Base-by-base conservation (phyloP, 2,113 vertebrate genomes). In the Ariopsis seemanni region DNA sequence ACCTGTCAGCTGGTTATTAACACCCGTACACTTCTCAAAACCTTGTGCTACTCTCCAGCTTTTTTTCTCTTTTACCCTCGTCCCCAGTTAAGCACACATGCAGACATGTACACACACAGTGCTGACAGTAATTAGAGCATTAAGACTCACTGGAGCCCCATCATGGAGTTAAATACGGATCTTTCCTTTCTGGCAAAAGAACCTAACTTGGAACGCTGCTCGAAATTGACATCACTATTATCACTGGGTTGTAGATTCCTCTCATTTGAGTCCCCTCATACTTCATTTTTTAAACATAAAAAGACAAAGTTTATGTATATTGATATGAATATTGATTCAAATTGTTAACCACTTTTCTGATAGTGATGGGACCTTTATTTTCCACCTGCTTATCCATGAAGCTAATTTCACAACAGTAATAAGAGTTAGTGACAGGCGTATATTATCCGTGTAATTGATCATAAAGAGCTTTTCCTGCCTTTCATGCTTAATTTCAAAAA, bases 1-100 rank as follows among this genome's bases (percentile, higher is more conserved):
- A 91, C 86, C 89, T 91, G 89, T 91, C 89, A 92, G 91, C 91
- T 92, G 92, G 57, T 88, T 90, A 88, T 91, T 88, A 90, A 90
- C 89, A 90, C 86, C 86, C 30, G 52, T 82, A 58, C 71, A 69
- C 75, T 88, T 83, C 53, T 83, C 84, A 63, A 69, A 85, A 82
- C 84, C 84, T 82, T 25, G 27, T n/a, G 85, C 77, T 50, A 83
- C 77, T 83, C 77, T 52, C 18, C 52, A 8, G 53, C 69, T 20
- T 65, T 55, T 42, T 30, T 69, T 18, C 82, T 74, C 80, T 52
- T 77, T 34, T 27, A 83, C 78, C 69, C 62, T 90, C 60, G 48
- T 72, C 60, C 71, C 72, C 10, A 34, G 52, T 30, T 60, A n/a
- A 78, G 48, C 88, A 83, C 71, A 87, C 20, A 78, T 84, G 87